Base-by-base conservation (phyloP, 2,888 invertebrate species). In the Conistra vaccinii region DNA sequence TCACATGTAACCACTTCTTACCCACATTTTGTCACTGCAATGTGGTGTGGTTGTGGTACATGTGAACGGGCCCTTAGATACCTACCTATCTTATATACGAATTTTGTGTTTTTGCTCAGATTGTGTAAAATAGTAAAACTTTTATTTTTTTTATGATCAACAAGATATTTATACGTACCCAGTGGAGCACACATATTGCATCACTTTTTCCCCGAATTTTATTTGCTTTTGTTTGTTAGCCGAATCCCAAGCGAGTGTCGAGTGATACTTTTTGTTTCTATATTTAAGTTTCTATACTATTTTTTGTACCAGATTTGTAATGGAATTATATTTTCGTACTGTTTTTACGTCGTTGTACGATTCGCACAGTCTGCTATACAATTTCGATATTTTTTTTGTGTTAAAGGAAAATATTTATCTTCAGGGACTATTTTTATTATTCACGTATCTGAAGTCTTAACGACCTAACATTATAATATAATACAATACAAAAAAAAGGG, bases 141-240 rank as follows among this genome's bases (percentile, higher is more conserved):
- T 66, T 68, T 45, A 48, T 26, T 66, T 68, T 76, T 76, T 76
- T 71, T 48, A 58, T 29, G 53, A 57, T 45, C 20, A 39, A 58
- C 57, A 53, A 66, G 32, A 66, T 12, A 32, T 65, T 77, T 68
- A 51, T 39, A 67, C 67, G 53, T 67, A 58, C 45, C 10, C 67
- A 61, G 29, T 3, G 20, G 58, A 68, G 51, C 65, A 60, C 62
- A 78, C 57, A 39, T 69, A 66, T 69, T 68, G 80, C 68, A 71
- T 74, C 65, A 69, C 17, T 69, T 65, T 78, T 71, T 71, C n/a
- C 14, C 63, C 2, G 53, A 42, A 79, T 74, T 69, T 53, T 79
- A 61, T 79, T 80, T 69, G 14, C 65, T 79, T 66, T 66, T 73
- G 53, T 78, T 68, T 83, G 63, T 61, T 58, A 71, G 51, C 53